phyloP scores from a whole-genome alignment of 2,888 invertebrate genomes.

The Piscicola geometra region DNA sequence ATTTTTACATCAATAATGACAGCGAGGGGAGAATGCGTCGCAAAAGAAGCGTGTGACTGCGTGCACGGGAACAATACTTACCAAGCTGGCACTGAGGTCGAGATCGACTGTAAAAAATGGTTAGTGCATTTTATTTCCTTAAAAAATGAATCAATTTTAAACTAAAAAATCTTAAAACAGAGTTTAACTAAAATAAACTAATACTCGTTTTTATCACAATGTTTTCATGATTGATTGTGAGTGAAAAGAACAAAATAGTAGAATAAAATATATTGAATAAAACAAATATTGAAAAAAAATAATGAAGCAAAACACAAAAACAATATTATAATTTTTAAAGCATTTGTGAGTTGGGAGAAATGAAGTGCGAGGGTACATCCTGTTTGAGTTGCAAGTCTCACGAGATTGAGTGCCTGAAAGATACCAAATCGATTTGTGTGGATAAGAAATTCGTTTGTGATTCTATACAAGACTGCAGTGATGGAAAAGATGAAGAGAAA shows the following conservation, averaged over 20 bases:
- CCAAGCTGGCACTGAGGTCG: background rate
- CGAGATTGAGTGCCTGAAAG: slow-evolving; percentile 7
- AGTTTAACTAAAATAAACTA: no score
- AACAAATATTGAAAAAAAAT: background rate
- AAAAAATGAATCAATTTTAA: no score
- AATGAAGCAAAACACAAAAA: background rate
- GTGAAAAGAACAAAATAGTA: background rate
- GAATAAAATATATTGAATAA: background rate
- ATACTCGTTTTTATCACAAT: no score
- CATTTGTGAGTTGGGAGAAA: background rate
- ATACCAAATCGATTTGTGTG: background rate
- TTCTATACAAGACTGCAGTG: slow-evolving; percentile 17
- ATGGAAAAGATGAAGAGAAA: slow-evolving; percentile 26
- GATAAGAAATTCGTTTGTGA: slow-evolving; percentile 21
- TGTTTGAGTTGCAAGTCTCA: background rate
- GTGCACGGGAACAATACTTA: background rate
- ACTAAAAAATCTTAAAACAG: no score
- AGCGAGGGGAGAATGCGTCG: slow-evolving; percentile 17
- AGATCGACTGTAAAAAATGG: slow-evolving; percentile 23
- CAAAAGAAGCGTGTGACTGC: slow-evolving; percentile 10
- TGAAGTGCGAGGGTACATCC: background rate
- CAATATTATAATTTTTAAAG: background rate
- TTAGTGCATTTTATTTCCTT: no score
- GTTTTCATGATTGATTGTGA: no score
- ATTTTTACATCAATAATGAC: no score